Evolutionary conservation across 2,888 invertebrate genomes (phyloP), one percentile per base, ranked within the genome.

Genomic region (Alitta virens): DNA sequence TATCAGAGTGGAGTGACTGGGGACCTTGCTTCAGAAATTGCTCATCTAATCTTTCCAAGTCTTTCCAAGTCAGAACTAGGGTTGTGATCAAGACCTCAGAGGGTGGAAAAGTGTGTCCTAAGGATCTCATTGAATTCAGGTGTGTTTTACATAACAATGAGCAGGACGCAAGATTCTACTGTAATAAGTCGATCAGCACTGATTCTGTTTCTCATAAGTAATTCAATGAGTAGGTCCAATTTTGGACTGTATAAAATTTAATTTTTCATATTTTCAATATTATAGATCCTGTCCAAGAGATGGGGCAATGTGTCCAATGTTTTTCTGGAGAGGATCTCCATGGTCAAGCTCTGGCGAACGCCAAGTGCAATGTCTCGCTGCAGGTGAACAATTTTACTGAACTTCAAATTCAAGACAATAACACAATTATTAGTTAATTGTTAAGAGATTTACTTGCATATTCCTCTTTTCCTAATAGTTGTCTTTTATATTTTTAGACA

Each of bases 11-110:
- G 65, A 65, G 65, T 46, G 21, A 49, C 18, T 65, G 52, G 33
- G 63, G 65, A 25, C 65, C 65, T 2, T 65, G 65, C 26, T 60
- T 62, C 40, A 24, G 50, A 18, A 59, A 65, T 56, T 65, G 65
- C 46, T 59, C 65, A 1, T n/a, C 50, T 16, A 50, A 46, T 14
- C 43, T 21, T 3, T 42, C 23, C 27, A 40, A 33, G 1, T 43
- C 46, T n/a, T 46, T 64, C 42, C 59, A 63, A 50, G 55, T 61
- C 16, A 40, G 65, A 1, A 60, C 57, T 1, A 60, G 65, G 18
- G 63, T 55, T 2, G 49, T 65, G 9, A 25, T 63, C 9, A 46
- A 49, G 26, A 23, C 54, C 12, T 42, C 65, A 24, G 26, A 23
- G 2, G 63, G 62, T 26, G 65, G 65, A 18, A 38, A 24, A 16